These are phyloP conservation scores for Danio choprae DNA, from an alignment of 2,797 vertebrate genomes.

Conservation along the genomic window DNA sequence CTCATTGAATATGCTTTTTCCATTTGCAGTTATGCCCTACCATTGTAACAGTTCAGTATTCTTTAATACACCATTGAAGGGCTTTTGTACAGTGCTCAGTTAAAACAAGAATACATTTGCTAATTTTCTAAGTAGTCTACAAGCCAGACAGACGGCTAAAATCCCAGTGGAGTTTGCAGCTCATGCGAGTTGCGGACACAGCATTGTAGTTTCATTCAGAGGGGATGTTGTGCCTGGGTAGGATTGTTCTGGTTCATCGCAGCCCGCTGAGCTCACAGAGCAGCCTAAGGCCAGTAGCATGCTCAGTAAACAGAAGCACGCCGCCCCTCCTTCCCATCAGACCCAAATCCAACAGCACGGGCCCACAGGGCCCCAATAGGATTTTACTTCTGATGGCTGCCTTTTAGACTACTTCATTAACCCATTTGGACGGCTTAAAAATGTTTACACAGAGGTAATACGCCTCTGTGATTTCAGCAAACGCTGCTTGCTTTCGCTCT, in stretches of 20 bases:
- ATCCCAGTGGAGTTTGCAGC: constrained; percentile 68
- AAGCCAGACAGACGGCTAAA: constrained; percentile 61
- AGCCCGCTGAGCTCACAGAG: constrained; percentile 76
- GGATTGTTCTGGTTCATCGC: constrained; percentile 78
- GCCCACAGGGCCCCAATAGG: constrained; percentile 71
- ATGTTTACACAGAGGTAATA: constrained; percentile 23
- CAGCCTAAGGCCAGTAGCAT: constrained; percentile 59
- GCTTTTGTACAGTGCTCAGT: constrained; percentile 15
- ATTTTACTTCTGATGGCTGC: constrained; percentile 83
- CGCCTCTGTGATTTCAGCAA: constrained; percentile 4
- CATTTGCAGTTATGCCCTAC: neutral
- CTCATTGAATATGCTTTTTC: neutral
- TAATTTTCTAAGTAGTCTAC: constrained; percentile 49
- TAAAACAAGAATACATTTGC: constrained; percentile 51
- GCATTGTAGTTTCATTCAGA: constrained; percentile 77
- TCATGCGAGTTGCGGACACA: constrained; percentile 70
- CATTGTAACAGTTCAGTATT: neutral
- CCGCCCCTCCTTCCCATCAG: constrained; percentile 63
- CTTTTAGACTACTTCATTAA: constrained; percentile 81
- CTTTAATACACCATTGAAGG: neutral
- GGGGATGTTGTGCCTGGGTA: constrained; percentile 70
- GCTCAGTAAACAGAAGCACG: constrained; percentile 49
- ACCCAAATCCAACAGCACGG: constrained; percentile 73
- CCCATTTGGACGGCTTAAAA: constrained; percentile 75
- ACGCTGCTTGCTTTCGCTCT: neutral